Evolutionary conservation across 1,140 invertebrate species (phyloP).

Genomic region (Calephelis nemesis): DNA sequence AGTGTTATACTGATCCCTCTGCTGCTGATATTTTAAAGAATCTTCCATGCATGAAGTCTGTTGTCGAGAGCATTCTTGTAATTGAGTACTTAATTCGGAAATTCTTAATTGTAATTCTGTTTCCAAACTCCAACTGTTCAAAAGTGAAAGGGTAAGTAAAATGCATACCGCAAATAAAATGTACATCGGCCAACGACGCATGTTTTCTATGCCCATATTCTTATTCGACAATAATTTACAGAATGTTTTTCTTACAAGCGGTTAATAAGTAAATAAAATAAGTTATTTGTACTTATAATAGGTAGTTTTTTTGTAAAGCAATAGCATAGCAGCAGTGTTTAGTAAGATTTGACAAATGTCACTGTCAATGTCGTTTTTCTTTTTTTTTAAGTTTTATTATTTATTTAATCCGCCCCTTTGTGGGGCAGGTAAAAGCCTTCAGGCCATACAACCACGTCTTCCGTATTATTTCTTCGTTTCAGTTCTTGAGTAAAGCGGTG

Average conservation of each 20-base stretch:
- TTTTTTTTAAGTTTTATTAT: no score
- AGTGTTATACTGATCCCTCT: constrained; percentile 51
- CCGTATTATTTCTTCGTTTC: no score
- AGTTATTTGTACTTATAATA: not conserved
- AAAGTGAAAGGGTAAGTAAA: constrained; percentile 68
- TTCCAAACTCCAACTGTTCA: constrained; percentile 70
- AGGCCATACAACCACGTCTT: no score
- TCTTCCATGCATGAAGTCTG: constrained; percentile 66
- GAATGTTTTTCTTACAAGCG: not conserved
- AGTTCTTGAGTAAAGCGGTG: no score
- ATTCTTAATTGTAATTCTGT: constrained; percentile 63
- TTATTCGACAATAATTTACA: constrained; percentile 26
- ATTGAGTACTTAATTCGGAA: constrained; percentile 55
- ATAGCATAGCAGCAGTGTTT: not conserved
- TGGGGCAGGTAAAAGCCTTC: no score
- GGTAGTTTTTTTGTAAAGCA: not conserved
- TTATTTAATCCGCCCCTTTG: no score
- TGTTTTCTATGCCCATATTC: constrained; percentile 75
- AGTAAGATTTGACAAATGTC: not conserved
- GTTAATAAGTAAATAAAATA: not conserved
- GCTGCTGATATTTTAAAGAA: constrained; percentile 56
- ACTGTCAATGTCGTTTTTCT: not conserved
- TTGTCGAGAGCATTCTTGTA: constrained; percentile 66
- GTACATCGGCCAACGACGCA: constrained; percentile 74
- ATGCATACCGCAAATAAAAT: constrained; percentile 65